phyloP scores from a whole-genome alignment of 2,888 invertebrate genomes.

The Synanthedon tipuliformis region DNA sequence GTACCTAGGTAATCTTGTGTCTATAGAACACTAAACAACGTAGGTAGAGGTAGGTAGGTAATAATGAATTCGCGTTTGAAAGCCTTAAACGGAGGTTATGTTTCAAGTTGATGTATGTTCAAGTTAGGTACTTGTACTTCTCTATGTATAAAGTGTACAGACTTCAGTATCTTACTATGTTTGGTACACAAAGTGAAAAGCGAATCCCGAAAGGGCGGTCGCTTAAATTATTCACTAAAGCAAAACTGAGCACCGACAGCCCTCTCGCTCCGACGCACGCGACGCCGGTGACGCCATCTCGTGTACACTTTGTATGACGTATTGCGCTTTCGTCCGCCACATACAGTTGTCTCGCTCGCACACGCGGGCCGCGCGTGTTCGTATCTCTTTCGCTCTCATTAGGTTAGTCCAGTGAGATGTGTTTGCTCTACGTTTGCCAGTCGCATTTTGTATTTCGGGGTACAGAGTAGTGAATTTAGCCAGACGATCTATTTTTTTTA shows the following conservation, averaged over 20 bases:
- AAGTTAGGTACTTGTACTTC: too few species aligned
- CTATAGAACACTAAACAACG: too few species aligned
- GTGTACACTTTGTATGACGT: slow-evolving; percentile 22
- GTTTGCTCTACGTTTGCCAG: slow-evolving; percentile 64
- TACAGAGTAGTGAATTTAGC: slow-evolving; percentile 22
- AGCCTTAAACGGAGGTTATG: too few species aligned
- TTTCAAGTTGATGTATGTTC: too few species aligned
- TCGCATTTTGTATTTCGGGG: slow-evolving; percentile 40
- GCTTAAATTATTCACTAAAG: slow-evolving; percentile 59
- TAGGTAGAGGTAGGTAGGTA: too few species aligned
- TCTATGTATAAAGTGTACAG: background rate
- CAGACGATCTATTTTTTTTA: background rate
- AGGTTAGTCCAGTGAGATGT: slow-evolving; percentile 57
- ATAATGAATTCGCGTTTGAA: too few species aligned
- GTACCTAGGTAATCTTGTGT: too few species aligned
- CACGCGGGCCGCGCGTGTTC: slow-evolving; percentile 12
- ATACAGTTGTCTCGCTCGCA: slow-evolving; percentile 36
- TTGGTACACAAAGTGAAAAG: slow-evolving; percentile 1
- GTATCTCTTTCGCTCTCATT: slow-evolving; percentile 57
- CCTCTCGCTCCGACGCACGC: slow-evolving; percentile 21
- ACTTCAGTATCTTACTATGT: background rate
- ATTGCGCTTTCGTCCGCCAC: slow-evolving; percentile 66
- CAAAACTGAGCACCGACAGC: slow-evolving; percentile 48
- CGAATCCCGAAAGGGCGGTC: slow-evolving; percentile 52
- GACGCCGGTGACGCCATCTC: slow-evolving; percentile 19